Evolutionary conservation across 92 coral and sea anemone genomes (phyloP).

Genomic region (Pocillopora grandis): DNA sequence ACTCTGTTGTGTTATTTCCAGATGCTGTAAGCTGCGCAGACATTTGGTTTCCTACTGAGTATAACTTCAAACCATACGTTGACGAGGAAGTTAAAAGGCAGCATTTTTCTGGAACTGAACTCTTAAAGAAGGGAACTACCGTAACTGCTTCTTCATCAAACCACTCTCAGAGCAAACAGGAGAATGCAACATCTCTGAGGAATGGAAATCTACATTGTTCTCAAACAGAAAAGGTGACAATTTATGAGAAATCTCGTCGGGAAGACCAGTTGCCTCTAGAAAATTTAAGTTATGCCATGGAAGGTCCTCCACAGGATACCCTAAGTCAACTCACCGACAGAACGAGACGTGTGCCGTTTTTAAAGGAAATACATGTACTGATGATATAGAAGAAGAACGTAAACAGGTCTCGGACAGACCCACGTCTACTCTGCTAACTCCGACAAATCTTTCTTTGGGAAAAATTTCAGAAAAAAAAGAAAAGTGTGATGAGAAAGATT

Average conservation of each 20-base stretch:
- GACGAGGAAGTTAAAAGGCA: conserved; percentile 59
- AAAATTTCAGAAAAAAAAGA: no score
- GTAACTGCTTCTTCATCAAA: neutral
- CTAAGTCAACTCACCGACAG: neutral
- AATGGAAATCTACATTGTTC: neutral
- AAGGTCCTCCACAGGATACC: neutral
- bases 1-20: neutral
- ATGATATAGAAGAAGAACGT: neutral
- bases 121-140: conserved; percentile 65
- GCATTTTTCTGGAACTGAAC: conserved; percentile 65
- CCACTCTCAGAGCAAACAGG: neutral
- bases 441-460: neutral
- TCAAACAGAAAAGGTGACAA: neutral
- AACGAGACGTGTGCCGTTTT: neutral
- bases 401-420: neutral
- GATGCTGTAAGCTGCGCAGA: conserved; percentile 15
- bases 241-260: neutral
- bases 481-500: neutral
- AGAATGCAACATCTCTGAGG: neutral
- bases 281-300: neutral
- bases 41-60: conserved; percentile 48
- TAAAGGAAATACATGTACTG: neutral
- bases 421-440: neutral
- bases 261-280: neutral
- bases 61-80: conserved; percentile 57